These are phyloP conservation scores for Apis cerana DNA, from an alignment of 1,140 invertebrate species.

Conservation along the genomic window DNA sequence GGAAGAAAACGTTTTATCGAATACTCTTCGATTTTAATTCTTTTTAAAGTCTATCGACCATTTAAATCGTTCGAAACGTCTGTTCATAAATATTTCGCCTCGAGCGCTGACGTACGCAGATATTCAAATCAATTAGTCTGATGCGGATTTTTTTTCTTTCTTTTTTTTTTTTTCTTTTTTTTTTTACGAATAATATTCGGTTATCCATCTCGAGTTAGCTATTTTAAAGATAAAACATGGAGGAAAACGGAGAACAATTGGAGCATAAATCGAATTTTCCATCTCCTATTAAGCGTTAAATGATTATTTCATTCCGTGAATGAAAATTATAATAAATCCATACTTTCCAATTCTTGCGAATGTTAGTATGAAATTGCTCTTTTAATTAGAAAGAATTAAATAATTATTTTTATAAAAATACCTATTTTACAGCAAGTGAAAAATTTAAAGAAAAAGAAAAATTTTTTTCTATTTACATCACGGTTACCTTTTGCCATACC, in stretches of 20 bases:
- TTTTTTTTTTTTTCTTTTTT: not conserved
- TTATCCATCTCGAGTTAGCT: not conserved
- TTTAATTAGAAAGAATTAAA: too few species aligned
- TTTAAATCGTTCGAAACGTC: not conserved
- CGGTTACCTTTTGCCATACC: too few species aligned
- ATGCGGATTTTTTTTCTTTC: not conserved
- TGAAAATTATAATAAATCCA: too few species aligned
- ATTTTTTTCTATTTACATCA: not conserved
- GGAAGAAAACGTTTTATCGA: not conserved
- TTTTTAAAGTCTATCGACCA: not conserved
- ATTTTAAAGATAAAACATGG: not conserved
- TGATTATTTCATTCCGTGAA: too few species aligned
- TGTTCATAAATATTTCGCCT: not conserved
- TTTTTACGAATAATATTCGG: not conserved
- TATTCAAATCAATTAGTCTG: not conserved
- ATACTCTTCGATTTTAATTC: not conserved
- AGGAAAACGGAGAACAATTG: constrained; percentile 14
- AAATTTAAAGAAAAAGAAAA: not conserved
- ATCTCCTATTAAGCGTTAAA: too few species aligned
- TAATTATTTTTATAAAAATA: too few species aligned
- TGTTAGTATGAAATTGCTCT: too few species aligned
- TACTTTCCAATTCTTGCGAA: too few species aligned
- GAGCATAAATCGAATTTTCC: constrained; percentile 21
- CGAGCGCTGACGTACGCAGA: too few species aligned
- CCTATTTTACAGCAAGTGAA: too few species aligned